Conservation (phyloP, 2,797 vertebrate genomes). For the Cyclopterus lumpus region DNA sequence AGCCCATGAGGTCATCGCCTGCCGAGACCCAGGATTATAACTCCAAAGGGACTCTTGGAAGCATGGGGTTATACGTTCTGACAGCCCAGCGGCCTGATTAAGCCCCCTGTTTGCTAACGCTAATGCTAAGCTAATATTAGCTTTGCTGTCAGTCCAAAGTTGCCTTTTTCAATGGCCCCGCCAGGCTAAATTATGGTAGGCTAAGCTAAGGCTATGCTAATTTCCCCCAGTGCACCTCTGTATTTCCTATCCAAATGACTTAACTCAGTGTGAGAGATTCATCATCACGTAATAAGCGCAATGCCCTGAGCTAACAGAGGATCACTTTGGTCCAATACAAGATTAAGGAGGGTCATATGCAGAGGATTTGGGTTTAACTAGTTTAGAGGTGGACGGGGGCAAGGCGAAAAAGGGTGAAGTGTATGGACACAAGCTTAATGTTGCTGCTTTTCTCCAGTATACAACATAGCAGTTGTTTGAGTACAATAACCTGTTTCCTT, state of each 20-base stretch:
- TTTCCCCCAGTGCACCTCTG: constrained; percentile 76
- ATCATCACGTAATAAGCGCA: constrained; percentile 89
- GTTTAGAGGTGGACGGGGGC: constrained; percentile 54
- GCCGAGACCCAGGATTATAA: constrained; percentile 89
- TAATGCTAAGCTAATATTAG: constrained; percentile 85
- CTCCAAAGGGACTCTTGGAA: constrained; percentile 91
- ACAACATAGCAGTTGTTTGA: constrained; percentile 16
- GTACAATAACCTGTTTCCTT: neutral
- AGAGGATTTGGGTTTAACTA: constrained; percentile 85
- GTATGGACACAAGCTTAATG: constrained; percentile 19
- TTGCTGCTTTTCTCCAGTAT: constrained; percentile 18
- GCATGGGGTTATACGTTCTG: constrained; percentile 91
- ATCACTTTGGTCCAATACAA: constrained; percentile 88
- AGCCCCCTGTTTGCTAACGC: constrained; percentile 81
- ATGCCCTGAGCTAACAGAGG: constrained; percentile 86
- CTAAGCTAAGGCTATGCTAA: constrained; percentile 68
- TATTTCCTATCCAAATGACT: constrained; percentile 84
- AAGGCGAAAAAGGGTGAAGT: constrained; percentile 42
- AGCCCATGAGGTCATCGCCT: constrained; percentile 92
- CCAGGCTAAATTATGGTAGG: constrained; percentile 52
- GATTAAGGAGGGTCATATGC: constrained; percentile 92
- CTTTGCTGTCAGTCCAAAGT: constrained; percentile 88
- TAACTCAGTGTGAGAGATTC: constrained; percentile 85
- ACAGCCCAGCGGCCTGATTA: constrained; percentile 91
- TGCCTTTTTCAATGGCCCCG: constrained; percentile 58